Base-by-base conservation (phyloP, 2,888 invertebrate genomes). In the Phalera bucephala region DNA sequence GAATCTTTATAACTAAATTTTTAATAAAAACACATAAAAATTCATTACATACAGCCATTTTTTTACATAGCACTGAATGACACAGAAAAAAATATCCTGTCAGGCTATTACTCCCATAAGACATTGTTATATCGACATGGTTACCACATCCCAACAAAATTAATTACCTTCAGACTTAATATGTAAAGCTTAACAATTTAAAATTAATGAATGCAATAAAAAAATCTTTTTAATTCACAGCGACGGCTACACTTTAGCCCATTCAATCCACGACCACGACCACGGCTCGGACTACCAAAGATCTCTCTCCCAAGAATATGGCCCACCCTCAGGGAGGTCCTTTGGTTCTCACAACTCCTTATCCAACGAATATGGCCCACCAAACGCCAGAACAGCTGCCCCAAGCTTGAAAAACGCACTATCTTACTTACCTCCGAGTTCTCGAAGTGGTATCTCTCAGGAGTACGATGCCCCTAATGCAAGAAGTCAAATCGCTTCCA, bases 181-280 rank as follows among this genome's bases (percentile, higher is more conserved):
- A n/a, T n/a, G n/a, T n/a, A n/a, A n/a, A n/a, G n/a, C n/a, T n/a
- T n/a, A n/a, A n/a, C n/a, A n/a, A n/a, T n/a, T n/a, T n/a, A n/a
- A n/a, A n/a, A n/a, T n/a, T n/a, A n/a, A n/a, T n/a, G n/a, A 17
- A 17, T 17, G 17, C 17, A 17, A 17, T 17, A 17, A n/a, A 30
- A 21, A 29, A 12, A 15, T 22, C 13, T 9, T 9, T 11, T 15
- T 3, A 19, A n/a, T 9, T 72, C 76, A 4, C 64, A 85, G 85
- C 14, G 75, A 82, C 15, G 69, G 80, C 17, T 85, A 84, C 39
- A 52, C 78, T 31, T 46, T 74, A 33, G 60, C 70, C 1, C 64
- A 71, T 4, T 66, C 73, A 3, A 52, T 61, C 15, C 64, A 66
- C 7, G 55, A 56, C 15, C 57, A 72, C 13, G 62, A 57, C 29